Evolutionary conservation across 2,888 invertebrate species (phyloP), one percentile per base, ranked within the genome.

Genomic region (Trissonchulus latispiculum): DNA sequence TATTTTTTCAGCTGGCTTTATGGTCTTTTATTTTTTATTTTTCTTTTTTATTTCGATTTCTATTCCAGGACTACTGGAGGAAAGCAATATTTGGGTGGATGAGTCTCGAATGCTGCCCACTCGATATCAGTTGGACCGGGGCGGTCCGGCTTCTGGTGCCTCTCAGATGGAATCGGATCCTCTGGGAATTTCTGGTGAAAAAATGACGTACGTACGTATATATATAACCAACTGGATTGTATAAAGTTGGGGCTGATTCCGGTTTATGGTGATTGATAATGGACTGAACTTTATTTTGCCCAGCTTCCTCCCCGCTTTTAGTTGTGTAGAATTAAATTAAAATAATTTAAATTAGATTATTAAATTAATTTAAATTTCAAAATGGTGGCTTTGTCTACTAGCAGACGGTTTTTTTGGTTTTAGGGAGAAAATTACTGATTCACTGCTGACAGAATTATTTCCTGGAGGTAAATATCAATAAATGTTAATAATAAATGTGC

Each of bases 41-140:
- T 23, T n/a, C 18, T 59, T 23, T 59, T n/a, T 59, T n/a, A 23
- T 59, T 59, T 23, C 59, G 18, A 23, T 59, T 23, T 35, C n/a
- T 36, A 32, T 59, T 62, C 15, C 73, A 84, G 84, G 83, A 23
- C 95, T 96, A 0, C 89, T 95, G 78, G 96, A 97, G 83, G 97
- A 97, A 83, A 95, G 94, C 78, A 95, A 96, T 2, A 94, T 99
- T 1, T 99, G 97, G 97, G 92, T 97, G 0, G 96, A 99, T 84
- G 99, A 99, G 85, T 90, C 93, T 0, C 87, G 93, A 73, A 81
- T 80, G 15, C 80, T 83, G 8, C 80, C 81, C 1, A 80, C 80
- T 1, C 35, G 72, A 35, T 71, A 61, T 35, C 72, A 81, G 31
- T 32, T 62, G n/a, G 37, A 29, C 29, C 28, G 33, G 1, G 76